Conservation (phyloP, 2,888 invertebrate genomes). For the Gryllus longicercus region DNA sequence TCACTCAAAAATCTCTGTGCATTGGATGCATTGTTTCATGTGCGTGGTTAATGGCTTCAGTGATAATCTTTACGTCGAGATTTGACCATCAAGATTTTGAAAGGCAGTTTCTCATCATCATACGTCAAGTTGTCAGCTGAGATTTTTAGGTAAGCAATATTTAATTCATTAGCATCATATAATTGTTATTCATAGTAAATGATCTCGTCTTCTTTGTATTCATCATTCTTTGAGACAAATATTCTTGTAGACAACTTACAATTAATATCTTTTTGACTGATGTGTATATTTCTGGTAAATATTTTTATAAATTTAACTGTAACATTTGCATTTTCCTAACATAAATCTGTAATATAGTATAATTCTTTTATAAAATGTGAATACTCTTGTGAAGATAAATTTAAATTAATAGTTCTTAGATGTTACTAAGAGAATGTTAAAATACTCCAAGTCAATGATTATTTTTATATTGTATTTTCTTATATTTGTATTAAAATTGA, state of each 20-base stretch:
- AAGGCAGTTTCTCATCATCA: too few relatives aligned
- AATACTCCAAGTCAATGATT: constrained; percentile 17
- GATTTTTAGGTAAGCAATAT: too few relatives aligned
- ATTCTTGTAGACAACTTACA: background rate
- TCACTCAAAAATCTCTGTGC: too few relatives aligned
- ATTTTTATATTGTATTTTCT: constrained; percentile 11
- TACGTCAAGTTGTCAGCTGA: too few relatives aligned
- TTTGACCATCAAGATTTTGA: too few relatives aligned
- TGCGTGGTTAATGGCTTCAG: too few relatives aligned
- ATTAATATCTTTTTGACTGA: background rate
- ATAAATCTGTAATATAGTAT: background rate
- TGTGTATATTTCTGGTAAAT: constrained; percentile 8
- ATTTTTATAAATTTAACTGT: background rate
- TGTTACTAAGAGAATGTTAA: background rate
- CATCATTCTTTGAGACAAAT: background rate
- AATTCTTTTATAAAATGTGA: background rate
- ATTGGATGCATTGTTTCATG: too few relatives aligned
- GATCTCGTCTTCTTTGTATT: background rate
- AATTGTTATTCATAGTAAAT: background rate
- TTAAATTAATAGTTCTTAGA: background rate
- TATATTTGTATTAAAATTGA: constrained; percentile 17
- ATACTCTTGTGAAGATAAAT: background rate
- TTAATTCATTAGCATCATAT: background rate
- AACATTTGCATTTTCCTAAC: constrained; percentile 17
- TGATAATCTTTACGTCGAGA: too few relatives aligned